Evolutionary conservation across 2,113 vertebrate species (phyloP).

Genomic region (Coptodon bakossiorum): DNA sequence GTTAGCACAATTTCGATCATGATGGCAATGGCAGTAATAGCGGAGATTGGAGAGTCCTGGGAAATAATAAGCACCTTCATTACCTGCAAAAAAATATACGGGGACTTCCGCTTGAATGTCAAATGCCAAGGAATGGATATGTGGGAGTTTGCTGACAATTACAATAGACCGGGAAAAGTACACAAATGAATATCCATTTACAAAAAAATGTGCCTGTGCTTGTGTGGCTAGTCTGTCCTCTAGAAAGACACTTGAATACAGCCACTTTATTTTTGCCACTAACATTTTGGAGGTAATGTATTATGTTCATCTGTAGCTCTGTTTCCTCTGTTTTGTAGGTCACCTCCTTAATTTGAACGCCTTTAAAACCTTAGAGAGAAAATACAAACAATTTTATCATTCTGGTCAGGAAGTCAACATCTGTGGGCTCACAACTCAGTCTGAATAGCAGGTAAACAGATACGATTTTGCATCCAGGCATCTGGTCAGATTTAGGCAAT

Average conservation of each 20-base stretch:
- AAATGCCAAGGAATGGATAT: constrained; percentile 26
- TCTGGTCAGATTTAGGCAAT: not conserved
- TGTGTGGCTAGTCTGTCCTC: not conserved
- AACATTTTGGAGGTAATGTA: not conserved
- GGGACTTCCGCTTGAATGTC: not conserved
- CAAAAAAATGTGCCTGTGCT: not conserved
- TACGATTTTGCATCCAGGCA: not conserved
- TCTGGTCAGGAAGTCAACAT: not conserved
- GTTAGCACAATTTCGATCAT: not conserved
- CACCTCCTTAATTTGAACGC: not conserved
- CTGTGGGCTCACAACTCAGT: not conserved
- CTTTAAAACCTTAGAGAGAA: not conserved
- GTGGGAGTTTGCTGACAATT: not conserved
- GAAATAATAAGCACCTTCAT: constrained; percentile 36
- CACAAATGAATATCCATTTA: not conserved
- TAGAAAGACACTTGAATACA: not conserved
- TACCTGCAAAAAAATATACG: not conserved
- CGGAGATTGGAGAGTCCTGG: not conserved
- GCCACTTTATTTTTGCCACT: not conserved
- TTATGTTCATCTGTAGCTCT: not conserved
- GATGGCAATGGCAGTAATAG: not conserved
- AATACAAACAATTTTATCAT: not conserved
- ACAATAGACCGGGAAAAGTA: not conserved
- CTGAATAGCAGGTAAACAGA: not conserved
- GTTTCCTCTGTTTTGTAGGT: not conserved